Conservation (phyloP, 2,797 vertebrate genomes). For the Rhinoraja longicauda region DNA sequence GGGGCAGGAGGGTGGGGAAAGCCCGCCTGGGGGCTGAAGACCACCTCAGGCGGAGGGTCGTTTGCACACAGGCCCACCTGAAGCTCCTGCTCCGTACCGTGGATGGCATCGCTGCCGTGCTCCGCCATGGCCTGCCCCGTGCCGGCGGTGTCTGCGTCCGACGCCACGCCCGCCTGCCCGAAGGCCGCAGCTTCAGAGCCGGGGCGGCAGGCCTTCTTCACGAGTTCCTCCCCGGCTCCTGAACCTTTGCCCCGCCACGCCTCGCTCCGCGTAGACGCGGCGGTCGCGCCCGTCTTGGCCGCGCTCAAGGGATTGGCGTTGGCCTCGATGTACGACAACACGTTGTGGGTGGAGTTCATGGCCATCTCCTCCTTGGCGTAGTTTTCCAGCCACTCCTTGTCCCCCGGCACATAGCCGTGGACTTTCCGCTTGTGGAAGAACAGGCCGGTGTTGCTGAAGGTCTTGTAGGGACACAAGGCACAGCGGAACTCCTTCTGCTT, state of each 20-base stretch:
- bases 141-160: neutral
- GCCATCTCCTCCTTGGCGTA: conserved; percentile 73
- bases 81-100: rapidly evolving
- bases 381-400: conserved; percentile 79
- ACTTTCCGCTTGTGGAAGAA: conserved; percentile 92
- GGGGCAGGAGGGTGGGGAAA: conserved; percentile 39
- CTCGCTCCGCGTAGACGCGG: conserved; percentile 39
- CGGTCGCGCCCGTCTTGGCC: conserved; percentile 18
- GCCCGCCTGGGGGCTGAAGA: neutral
- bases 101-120: neutral
- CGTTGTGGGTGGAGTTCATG: conserved; percentile 50
- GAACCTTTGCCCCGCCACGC: conserved; percentile 43
- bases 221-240: conserved; percentile 44
- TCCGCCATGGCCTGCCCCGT: rapidly evolving
- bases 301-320: conserved; percentile 29
- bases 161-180: neutral
- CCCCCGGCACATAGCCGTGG: conserved; percentile 84
- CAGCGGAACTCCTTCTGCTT: conserved; percentile 79
- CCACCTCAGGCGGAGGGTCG: neutral
- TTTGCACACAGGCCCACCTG: rapidly evolving
- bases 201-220: conserved; percentile 45
- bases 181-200: neutral
- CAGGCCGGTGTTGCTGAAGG: conserved; percentile 88
- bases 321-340: conserved; percentile 52
- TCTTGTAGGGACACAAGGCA: conserved; percentile 79